phyloP scores from a whole-genome alignment of 2,797 vertebrate species.

The Amblyopsis hoosieri region DNA sequence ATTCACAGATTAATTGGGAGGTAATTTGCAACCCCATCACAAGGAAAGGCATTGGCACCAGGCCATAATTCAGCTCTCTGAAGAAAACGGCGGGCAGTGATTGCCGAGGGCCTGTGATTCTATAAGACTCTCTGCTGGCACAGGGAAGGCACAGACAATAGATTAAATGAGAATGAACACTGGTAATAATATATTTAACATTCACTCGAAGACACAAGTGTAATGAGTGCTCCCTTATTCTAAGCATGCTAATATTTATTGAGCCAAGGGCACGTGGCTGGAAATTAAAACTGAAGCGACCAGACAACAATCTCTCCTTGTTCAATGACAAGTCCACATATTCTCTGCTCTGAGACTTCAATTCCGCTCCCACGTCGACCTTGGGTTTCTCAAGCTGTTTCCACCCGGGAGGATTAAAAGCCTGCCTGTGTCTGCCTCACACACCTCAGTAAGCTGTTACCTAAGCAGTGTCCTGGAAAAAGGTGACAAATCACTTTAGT shows the following conservation, averaged over 20 bases:
- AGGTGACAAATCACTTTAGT: slow-evolving; percentile 37
- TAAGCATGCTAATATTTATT: slow-evolving; percentile 29
- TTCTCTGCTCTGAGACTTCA: slow-evolving; percentile 17
- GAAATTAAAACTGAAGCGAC: slow-evolving; percentile 38
- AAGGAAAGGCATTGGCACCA: slow-evolving; percentile 24
- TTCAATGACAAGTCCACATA: slow-evolving; percentile 52
- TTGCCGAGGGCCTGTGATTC: slow-evolving; percentile 31
- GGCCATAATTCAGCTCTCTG: slow-evolving; percentile 24
- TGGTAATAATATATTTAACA: slow-evolving; percentile 34
- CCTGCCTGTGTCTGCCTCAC: slow-evolving; percentile 40
- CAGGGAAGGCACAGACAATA: slow-evolving; percentile 19
- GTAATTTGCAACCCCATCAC: slow-evolving; percentile 21
- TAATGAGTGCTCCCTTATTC: slow-evolving; percentile 11
- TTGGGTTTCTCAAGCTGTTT: slow-evolving; percentile 50
- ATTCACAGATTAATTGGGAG: slow-evolving; percentile 50
- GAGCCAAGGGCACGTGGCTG: slow-evolving; percentile 28
- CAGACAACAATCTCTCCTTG: slow-evolving; percentile 42
- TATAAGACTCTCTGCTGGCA: slow-evolving; percentile 11
- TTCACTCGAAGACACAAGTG: slow-evolving; percentile 19
- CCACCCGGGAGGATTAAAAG: slow-evolving; percentile 61
- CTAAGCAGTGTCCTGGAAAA: slow-evolving; percentile 41
- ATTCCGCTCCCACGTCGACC: slow-evolving; percentile 46
- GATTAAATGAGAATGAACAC: slow-evolving; percentile 41
- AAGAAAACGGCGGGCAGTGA: slow-evolving; percentile 28
- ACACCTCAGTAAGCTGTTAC: slow-evolving; percentile 48